Conservation (phyloP, 2,113 vertebrate genomes). For the Anolis sagrei region DNA sequence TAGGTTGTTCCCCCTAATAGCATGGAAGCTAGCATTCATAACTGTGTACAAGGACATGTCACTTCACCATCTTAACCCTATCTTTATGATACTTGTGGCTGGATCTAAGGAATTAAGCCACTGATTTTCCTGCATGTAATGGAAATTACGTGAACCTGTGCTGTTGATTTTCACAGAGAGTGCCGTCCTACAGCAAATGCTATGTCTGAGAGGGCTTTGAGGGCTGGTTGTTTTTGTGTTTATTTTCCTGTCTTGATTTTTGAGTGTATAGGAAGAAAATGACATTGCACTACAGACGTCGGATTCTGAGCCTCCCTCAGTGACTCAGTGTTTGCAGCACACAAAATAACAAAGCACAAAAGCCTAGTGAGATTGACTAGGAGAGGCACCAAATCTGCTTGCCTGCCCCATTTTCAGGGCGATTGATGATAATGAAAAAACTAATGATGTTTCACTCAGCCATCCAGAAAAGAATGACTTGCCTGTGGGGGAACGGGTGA, state of each 20-base stretch:
- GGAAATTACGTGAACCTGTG: background rate
- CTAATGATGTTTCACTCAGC: conserved; percentile 63
- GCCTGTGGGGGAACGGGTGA: conserved; percentile 49
- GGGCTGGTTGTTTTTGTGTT: background rate
- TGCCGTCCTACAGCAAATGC: background rate
- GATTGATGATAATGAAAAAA: conserved; percentile 66
- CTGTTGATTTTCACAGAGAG: conserved; percentile 31
- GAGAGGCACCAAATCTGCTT: conserved; percentile 45
- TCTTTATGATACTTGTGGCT: conserved; percentile 10
- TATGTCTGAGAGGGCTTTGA: background rate
- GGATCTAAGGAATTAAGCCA: background rate
- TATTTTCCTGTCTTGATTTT: background rate
- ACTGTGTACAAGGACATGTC: no score
- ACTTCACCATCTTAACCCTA: background rate
- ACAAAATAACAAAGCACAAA: conserved; percentile 21
- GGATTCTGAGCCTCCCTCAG: conserved; percentile 15
- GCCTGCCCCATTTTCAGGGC: conserved; percentile 47
- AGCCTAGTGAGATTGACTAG: conserved; percentile 41
- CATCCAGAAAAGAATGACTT: conserved; percentile 62
- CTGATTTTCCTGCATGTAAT: conserved; percentile 35
- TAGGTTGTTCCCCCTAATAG: no score
- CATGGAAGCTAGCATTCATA: no score
- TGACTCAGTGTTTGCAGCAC: conserved; percentile 30
- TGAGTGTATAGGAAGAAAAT: background rate
- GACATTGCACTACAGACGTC: conserved; percentile 10